Conservation (phyloP, 2,797 vertebrate species). For the Menidia menidia region DNA sequence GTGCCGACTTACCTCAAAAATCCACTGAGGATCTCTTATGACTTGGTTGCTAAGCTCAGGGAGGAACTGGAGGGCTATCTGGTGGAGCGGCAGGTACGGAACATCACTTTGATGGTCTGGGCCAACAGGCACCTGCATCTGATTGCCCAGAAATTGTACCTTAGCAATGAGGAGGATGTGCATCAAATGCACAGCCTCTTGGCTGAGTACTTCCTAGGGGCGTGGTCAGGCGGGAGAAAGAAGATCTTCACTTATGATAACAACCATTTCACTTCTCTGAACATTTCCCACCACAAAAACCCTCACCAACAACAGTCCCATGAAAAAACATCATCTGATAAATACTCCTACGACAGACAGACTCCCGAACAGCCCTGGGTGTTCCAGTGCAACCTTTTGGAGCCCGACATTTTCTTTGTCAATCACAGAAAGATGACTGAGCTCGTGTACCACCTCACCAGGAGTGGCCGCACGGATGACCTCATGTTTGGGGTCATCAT, state of each 20-base stretch:
- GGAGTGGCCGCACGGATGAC: constrained; percentile 94
- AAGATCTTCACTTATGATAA: constrained; percentile 92
- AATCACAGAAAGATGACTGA: constrained; percentile 99
- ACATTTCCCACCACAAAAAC: constrained; percentile 88
- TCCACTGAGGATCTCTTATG: constrained; percentile 92
- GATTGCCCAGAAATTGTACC: constrained; percentile 97
- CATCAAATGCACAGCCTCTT: constrained; percentile 97
- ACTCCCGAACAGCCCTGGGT: constrained; percentile 98
- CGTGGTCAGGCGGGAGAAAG: constrained; percentile 96
- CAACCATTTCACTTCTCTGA: constrained; percentile 90
- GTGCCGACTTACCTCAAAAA: constrained; percentile 88
- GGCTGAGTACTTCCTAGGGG: constrained; percentile 98
- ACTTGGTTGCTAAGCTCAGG: constrained; percentile 93
- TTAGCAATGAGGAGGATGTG: constrained; percentile 91
- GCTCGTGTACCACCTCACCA: constrained; percentile 93
- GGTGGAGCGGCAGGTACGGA: constrained; percentile 95
- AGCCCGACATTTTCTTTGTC: constrained; percentile 98
- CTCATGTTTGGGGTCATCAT: constrained; percentile 97
- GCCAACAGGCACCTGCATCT: constrained; percentile 98
- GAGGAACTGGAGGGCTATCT: constrained; percentile 95
- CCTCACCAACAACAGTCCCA: constrained; percentile 86
- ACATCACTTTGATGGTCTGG: constrained; percentile 95
- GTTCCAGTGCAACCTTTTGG: constrained; percentile 97
- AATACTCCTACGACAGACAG: constrained; percentile 94
- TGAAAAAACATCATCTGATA: constrained; percentile 90